Evolutionary conservation across 2,113 vertebrate species (phyloP).

Genomic region (Oryzias curvinotus): DNA sequence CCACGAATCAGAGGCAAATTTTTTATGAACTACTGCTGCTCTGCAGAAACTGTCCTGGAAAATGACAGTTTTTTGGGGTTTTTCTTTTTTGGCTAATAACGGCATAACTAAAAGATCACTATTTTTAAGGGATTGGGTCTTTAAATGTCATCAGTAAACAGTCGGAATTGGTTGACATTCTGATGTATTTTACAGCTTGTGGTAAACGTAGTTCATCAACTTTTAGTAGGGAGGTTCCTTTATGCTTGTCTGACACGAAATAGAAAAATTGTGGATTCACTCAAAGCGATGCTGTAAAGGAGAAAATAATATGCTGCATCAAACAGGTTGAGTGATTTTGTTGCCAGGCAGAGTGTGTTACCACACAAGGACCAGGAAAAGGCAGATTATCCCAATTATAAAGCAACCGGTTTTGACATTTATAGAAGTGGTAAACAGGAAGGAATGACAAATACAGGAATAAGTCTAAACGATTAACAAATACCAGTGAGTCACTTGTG

Average conservation of each 20-base stretch:
- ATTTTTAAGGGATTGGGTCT: too few species aligned
- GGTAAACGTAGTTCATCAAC: too few species aligned
- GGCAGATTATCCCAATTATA: not conserved
- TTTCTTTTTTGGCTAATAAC: too few species aligned
- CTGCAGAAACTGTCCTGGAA: too few species aligned
- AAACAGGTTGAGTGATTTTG: not conserved
- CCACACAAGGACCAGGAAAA: not conserved
- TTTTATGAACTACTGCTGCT: too few species aligned
- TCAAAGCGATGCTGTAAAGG: constrained; percentile 6
- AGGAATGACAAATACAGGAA: not conserved
- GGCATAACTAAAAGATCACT: too few species aligned
- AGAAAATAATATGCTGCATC: constrained; percentile 11
- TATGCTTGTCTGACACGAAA: constrained; percentile 6
- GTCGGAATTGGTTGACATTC: too few species aligned
- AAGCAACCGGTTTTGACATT: too few species aligned
- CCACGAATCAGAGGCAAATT: too few species aligned
- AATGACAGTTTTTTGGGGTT: too few species aligned
- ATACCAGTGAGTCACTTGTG: constrained; percentile 1
- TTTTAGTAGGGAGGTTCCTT: not conserved
- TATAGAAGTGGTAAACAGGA: not conserved
- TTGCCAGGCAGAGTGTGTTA: constrained; percentile 5
- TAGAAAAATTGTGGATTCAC: constrained; percentile 6
- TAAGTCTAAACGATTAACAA: not conserved
- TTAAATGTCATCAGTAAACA: too few species aligned
- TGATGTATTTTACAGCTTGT: too few species aligned